phyloP scores from a whole-genome alignment of 2,888 invertebrate species.

The Salticus scenicus region DNA sequence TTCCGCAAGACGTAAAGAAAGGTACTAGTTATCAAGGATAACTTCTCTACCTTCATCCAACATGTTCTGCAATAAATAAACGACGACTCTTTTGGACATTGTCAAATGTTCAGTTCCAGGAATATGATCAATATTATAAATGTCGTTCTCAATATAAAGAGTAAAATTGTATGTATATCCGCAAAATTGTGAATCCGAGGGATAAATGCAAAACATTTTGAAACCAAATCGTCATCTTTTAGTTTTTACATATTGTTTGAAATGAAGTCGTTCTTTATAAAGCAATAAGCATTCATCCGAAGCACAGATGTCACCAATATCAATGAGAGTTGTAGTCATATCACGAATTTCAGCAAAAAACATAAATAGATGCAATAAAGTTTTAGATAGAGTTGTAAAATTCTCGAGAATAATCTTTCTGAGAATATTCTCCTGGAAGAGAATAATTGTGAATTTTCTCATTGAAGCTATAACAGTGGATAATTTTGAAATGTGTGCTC shows the following conservation, averaged over 20 bases:
- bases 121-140: conserved; percentile 12
- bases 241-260: too few species aligned
- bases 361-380: too few species aligned
- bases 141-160: conserved; percentile 2
- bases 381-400: too few species aligned
- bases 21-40: neutral
- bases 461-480: too few species aligned
- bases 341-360: too few species aligned
- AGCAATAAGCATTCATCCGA: too few species aligned
- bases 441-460: too few species aligned
- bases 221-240: neutral
- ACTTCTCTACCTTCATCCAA: conserved; percentile 15
- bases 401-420: too few species aligned
- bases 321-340: too few species aligned
- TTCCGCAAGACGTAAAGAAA: conserved; percentile 3
- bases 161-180: neutral
- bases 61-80: neutral
- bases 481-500: too few species aligned
- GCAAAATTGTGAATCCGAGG: neutral
- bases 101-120: neutral
- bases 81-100: conserved; percentile 10
- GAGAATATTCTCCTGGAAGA: neutral
- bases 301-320: too few species aligned
- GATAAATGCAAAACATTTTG: neutral
- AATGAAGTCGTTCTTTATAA: too few species aligned